These are phyloP conservation scores for Trogon melanurus DNA, from an alignment of 2,113 vertebrate genomes.

Conservation along the genomic window DNA sequence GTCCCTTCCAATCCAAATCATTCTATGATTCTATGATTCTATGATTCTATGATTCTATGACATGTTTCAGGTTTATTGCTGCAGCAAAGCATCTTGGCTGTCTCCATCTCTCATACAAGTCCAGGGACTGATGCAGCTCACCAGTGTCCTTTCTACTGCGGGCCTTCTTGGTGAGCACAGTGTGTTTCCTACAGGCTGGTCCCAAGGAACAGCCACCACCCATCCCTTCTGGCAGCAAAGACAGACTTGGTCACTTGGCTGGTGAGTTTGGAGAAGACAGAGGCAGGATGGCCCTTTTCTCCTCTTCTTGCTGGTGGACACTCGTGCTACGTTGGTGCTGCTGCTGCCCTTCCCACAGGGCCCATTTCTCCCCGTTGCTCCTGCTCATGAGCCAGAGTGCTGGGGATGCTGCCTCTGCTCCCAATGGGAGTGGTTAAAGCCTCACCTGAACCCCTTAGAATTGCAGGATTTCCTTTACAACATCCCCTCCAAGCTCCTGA, in stretches of 20 bases:
- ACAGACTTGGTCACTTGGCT: background rate
- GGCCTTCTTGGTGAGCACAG: background rate
- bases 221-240: background rate
- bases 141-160: background rate
- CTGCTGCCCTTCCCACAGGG: background rate
- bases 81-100: background rate
- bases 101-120: background rate
- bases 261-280: background rate
- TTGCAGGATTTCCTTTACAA: background rate
- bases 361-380: background rate
- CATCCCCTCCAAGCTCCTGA: background rate
- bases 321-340: too few species aligned
- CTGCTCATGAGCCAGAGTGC: background rate
- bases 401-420: background rate
- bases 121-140: background rate
- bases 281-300: background rate
- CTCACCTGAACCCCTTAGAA: background rate
- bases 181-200: background rate
- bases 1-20: too few species aligned
- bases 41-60: too few species aligned
- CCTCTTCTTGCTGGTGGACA: too few species aligned
- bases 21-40: too few species aligned
- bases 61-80: accelerated
- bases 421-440: background rate
- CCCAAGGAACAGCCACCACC: background rate